phyloP scores from a whole-genome alignment of 2,888 invertebrate genomes.

The Drosophila lutescens region DNA sequence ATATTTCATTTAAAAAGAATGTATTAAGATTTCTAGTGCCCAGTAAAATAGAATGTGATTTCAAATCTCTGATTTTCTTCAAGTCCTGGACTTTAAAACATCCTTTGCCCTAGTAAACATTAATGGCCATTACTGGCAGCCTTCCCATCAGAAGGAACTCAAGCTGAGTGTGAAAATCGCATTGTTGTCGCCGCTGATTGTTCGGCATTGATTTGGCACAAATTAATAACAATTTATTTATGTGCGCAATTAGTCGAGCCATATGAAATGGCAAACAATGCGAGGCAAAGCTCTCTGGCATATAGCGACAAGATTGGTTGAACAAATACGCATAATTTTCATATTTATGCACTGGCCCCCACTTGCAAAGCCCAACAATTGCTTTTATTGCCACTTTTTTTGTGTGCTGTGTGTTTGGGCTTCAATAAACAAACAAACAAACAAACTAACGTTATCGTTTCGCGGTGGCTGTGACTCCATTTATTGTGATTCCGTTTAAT shows the following conservation, averaged over 20 bases:
- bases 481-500: slow-evolving; percentile 25
- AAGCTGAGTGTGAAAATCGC: slow-evolving; percentile 27
- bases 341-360: slow-evolving; percentile 46
- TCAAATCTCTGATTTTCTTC: not conserved
- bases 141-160: not conserved
- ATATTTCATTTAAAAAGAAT: too few species aligned
- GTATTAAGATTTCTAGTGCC: too few species aligned
- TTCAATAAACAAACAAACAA: slow-evolving; percentile 44
- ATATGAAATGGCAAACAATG: slow-evolving; percentile 50
- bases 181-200: slow-evolving; percentile 29
- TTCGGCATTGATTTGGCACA: slow-evolving; percentile 60
- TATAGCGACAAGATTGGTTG: slow-evolving; percentile 40
- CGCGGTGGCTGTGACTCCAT: slow-evolving; percentile 39
- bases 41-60: not conserved
- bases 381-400: slow-evolving; percentile 19
- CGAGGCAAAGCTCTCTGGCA: slow-evolving; percentile 38
- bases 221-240: slow-evolving; percentile 74
- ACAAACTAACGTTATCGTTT: slow-evolving; percentile 44
- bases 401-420: not conserved
- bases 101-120: not conserved
- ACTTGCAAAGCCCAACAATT: slow-evolving; percentile 22
- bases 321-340: slow-evolving; percentile 49
- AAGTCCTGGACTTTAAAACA: not conserved
- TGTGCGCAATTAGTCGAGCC: slow-evolving; percentile 60
- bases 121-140: slow-evolving; percentile 3